phyloP scores from a whole-genome alignment of 2,113 vertebrate genomes.

The Dermatemys mawii region DNA sequence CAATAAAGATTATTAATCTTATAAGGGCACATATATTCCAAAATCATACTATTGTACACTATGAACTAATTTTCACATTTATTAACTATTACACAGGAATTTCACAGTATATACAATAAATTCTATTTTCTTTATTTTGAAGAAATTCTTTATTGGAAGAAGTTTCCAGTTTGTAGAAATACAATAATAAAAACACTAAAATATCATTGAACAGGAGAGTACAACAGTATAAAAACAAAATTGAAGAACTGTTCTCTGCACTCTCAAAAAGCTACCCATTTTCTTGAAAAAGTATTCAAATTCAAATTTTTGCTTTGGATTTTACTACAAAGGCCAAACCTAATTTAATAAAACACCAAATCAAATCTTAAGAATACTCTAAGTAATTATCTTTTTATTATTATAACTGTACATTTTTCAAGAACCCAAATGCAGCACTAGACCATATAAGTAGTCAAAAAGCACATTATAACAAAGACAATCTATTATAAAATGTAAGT shows the following conservation, averaged over 20 bases:
- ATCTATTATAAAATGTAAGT: background rate
- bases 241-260: background rate
- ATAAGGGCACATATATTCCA: background rate
- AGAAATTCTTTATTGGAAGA: background rate
- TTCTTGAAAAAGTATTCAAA: background rate
- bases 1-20: background rate
- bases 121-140: background rate
- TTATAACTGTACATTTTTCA: background rate
- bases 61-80: conserved; percentile 24
- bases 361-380: background rate
- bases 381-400: background rate
- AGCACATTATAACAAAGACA: background rate
- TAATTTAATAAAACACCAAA: background rate
- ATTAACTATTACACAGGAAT: conserved; percentile 5
- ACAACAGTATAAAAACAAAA: background rate
- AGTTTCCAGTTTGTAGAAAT: background rate
- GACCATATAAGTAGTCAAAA: background rate
- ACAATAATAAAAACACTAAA: background rate
- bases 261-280: background rate
- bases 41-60: background rate
- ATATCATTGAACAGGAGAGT: background rate
- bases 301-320: background rate
- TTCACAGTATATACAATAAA: background rate
- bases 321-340: background rate
- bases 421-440: background rate